Conservation (phyloP, 2,888 invertebrate species). For the Iselma pallidipennis region DNA sequence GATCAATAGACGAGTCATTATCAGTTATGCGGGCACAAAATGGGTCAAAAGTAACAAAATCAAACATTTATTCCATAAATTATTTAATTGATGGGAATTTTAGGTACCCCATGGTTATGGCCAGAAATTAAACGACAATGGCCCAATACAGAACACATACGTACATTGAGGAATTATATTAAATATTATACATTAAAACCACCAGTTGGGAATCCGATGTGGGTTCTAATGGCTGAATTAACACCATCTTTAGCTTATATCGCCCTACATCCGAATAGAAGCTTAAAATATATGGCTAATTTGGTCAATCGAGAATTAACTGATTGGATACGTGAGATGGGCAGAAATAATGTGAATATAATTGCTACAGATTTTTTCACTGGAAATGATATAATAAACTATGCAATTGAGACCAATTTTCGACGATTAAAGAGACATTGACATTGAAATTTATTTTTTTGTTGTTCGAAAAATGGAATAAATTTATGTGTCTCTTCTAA, state of each 20-base stretch:
- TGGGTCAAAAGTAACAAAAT: constrained; percentile 47
- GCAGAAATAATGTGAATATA: constrained; percentile 65
- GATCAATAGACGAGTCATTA: constrained; percentile 57
- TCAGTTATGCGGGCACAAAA: constrained; percentile 58
- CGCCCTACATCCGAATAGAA: constrained; percentile 56
- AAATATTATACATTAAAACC: constrained; percentile 45
- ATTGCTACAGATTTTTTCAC: constrained; percentile 70
- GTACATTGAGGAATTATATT: constrained; percentile 22
- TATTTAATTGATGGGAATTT: background rate
- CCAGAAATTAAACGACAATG: constrained; percentile 22
- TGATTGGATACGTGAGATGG: constrained; percentile 63
- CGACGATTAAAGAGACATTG: constrained; percentile 8
- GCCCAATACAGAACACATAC: constrained; percentile 36
- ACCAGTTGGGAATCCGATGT: constrained; percentile 49
- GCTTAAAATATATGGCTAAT: constrained; percentile 64
- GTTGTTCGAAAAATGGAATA: background rate
- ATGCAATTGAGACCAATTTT: constrained; percentile 56
- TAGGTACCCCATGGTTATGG: constrained; percentile 25
- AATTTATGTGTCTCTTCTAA: no score
- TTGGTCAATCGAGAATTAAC: constrained; percentile 67
- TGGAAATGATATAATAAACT: constrained; percentile 66
- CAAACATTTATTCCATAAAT: background rate
- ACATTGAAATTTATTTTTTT: background rate
- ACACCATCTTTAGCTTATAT: constrained; percentile 65
- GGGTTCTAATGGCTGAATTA: constrained; percentile 69